Evolutionary conservation across 2,888 invertebrate genomes (phyloP).

Genomic region (Drosophila melanocephala): DNA sequence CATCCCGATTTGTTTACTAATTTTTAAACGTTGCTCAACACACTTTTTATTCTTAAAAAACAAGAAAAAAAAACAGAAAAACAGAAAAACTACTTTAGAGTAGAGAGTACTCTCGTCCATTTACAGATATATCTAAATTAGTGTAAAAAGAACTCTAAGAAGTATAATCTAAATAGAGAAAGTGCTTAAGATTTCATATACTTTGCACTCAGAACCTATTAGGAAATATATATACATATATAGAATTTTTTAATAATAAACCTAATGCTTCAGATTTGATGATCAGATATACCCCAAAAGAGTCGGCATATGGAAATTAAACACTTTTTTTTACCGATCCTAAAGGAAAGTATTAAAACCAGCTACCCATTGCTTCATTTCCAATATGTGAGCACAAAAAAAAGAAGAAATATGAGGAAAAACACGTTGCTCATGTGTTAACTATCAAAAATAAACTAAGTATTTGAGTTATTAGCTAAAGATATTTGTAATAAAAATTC

Average conservation of each 20-base stretch:
- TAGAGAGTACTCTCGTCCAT: background rate
- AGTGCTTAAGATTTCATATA: background rate
- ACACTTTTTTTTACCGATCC: background rate
- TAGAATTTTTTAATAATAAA: background rate
- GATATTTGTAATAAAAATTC: slow-evolving; percentile 25
- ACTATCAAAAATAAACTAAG: too few relatives aligned
- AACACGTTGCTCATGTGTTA: background rate
- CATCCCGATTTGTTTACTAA: slow-evolving; percentile 76
- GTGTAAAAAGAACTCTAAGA: background rate
- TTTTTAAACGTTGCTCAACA: slow-evolving; percentile 67
- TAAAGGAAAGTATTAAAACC: background rate
- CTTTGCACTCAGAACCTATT: background rate
- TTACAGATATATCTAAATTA: background rate
- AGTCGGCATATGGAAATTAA: background rate
- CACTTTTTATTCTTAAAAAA: background rate
- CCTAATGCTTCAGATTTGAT: background rate
- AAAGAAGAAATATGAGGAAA: background rate
- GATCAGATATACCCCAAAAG: background rate
- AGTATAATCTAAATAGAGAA: background rate
- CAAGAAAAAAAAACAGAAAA: background rate
- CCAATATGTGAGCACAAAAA: background rate
- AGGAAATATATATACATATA: background rate
- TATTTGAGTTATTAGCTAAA: background rate
- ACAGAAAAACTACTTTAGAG: background rate
- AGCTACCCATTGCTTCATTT: background rate